A percentile compares a stretch with the other conserved stretches of the same genome.
Conservation (phyloP, 2,113 vertebrate species). For the Eublepharis macularius region DNA sequence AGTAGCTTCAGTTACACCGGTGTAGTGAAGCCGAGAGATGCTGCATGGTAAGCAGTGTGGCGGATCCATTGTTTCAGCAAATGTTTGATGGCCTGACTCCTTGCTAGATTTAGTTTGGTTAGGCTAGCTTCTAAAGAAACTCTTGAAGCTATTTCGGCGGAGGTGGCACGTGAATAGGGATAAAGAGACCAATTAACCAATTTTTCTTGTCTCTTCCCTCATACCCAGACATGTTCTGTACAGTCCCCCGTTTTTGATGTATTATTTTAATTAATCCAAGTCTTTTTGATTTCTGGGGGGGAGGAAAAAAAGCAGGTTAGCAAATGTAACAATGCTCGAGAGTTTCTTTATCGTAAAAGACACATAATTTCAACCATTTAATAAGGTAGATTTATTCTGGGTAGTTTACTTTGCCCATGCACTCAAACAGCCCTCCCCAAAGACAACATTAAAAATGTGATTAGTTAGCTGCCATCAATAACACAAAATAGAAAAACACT, state of each 20-base stretch:
- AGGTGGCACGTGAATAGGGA: conserved; percentile 65
- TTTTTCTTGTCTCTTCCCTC: conserved; percentile 82
- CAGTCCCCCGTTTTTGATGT: conserved; percentile 80
- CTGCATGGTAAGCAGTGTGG: background rate
- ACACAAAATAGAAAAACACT: conserved; percentile 88
- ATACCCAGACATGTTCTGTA: conserved; percentile 71
- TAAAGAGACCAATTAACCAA: conserved; percentile 84
- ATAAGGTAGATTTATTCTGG: conserved; percentile 90
- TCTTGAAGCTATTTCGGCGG: conserved; percentile 67
- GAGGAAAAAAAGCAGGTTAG: conserved; percentile 75
- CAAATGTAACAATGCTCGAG: conserved; percentile 84
- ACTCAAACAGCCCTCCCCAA: conserved; percentile 86
- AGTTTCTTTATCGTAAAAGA: conserved; percentile 88
- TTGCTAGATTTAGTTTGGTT: conserved; percentile 55
- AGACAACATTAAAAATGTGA: conserved; percentile 93
- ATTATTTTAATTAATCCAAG: conserved; percentile 89
- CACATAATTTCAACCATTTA: conserved; percentile 89
- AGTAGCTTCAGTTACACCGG: background rate
- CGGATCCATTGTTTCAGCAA: conserved; percentile 28
- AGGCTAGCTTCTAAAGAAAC: conserved; percentile 61
- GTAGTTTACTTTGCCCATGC: conserved; percentile 87
- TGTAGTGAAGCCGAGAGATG: background rate
- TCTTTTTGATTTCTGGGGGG: conserved; percentile 80
- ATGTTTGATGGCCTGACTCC: conserved; percentile 25
- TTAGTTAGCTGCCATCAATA: conserved; percentile 91